Evolutionary conservation across 1,140 invertebrate species (phyloP).

Genomic region (Zaprionus vittiger): DNA sequence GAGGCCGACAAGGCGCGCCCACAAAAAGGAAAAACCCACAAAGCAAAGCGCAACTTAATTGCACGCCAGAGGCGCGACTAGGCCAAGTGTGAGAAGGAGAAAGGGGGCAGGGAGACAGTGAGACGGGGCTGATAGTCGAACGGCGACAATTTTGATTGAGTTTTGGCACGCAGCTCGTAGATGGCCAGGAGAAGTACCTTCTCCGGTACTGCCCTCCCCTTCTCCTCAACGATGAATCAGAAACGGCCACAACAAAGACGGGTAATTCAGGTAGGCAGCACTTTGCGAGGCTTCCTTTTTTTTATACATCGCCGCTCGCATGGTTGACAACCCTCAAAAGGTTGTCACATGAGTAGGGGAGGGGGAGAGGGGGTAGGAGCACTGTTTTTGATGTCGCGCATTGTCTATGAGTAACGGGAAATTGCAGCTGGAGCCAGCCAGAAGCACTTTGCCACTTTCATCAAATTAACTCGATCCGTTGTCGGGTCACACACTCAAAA

Average conservation of each 20-base stretch:
- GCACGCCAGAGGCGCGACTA: conserved; percentile 45
- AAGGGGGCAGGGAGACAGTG: neutral
- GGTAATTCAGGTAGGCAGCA: conserved; percentile 54
- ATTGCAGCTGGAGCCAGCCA: neutral
- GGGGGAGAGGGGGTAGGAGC: neutral
- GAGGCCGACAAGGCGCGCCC: conserved; percentile 63
- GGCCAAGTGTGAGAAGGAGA: neutral
- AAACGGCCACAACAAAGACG: conserved; percentile 43
- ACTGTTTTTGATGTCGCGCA: neutral
- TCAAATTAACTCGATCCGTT: neutral
- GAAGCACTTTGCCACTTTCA: conserved; percentile 8
- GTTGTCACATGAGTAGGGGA: conserved; percentile 12
- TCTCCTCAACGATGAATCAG: conserved; percentile 57
- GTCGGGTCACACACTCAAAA: neutral
- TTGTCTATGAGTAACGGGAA: conserved; percentile 17
- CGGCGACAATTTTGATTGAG: conserved; percentile 78
- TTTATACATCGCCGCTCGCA: neutral
- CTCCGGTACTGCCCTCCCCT: neutral
- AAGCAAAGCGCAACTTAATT: conserved; percentile 67
- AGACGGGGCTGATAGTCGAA: conserved; percentile 40
- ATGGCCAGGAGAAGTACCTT: neutral
- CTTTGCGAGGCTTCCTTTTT: conserved; percentile 7
- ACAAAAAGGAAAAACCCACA: conserved; percentile 75
- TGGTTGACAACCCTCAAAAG: conserved; percentile 12
- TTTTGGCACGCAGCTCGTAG: conserved; percentile 57